phyloP scores from a whole-genome alignment of 2,888 invertebrate species.

The Thalpophila matura region DNA sequence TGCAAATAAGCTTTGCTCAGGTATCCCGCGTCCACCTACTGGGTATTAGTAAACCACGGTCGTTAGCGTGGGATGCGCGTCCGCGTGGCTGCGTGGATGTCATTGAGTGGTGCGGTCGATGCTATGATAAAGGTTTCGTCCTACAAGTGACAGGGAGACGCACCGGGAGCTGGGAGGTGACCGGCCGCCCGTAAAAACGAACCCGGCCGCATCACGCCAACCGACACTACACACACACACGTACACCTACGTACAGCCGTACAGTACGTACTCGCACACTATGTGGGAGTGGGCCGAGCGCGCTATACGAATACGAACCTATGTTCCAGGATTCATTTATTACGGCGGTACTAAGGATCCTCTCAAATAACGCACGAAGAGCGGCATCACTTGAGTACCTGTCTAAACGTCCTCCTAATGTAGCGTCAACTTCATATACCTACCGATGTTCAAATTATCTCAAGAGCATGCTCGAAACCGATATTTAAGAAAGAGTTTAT shows the following conservation, averaged over 20 bases:
- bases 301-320: slow-evolving; percentile 36
- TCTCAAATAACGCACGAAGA: slow-evolving; percentile 1
- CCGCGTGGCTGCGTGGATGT: slow-evolving; percentile 38
- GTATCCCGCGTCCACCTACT: slow-evolving; percentile 17
- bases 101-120: slow-evolving; percentile 61
- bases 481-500: slow-evolving; percentile 6
- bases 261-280: slow-evolving; percentile 36
- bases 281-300: slow-evolving; percentile 48
- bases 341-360: slow-evolving; percentile 13
- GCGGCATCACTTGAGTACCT: background rate
- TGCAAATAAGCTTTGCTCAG: slow-evolving; percentile 43
- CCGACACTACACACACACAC: slow-evolving; percentile 33
- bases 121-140: slow-evolving; percentile 63
- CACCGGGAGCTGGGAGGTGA: slow-evolving; percentile 60
- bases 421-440: background rate
- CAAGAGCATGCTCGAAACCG: slow-evolving; percentile 1
- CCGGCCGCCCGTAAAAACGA: slow-evolving; percentile 66
- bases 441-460: slow-evolving; percentile 4
- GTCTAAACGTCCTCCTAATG: background rate
- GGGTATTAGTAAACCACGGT: slow-evolving; percentile 15
- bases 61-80: slow-evolving; percentile 15
- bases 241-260: slow-evolving; percentile 23
- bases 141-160: slow-evolving; percentile 62
- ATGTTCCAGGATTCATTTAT: slow-evolving; percentile 41
- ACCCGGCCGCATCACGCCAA: slow-evolving; percentile 58